phyloP scores from a whole-genome alignment of 2,797 vertebrate species.

The Cossypha dichroa region DNA sequence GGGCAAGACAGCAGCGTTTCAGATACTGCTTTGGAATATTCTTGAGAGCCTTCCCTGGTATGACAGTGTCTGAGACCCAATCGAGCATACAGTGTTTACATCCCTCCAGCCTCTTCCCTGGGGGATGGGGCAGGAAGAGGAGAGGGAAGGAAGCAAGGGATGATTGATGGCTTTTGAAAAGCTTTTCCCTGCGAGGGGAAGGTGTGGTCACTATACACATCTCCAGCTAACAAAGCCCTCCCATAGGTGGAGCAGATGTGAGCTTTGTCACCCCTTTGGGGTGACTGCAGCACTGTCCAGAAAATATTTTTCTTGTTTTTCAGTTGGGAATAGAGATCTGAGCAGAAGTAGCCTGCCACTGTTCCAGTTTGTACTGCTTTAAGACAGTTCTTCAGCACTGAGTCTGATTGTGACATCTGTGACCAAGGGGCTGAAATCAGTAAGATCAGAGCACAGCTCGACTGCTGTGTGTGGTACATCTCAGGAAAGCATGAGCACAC shows the following conservation, averaged over 20 bases:
- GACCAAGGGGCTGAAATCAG: not conserved
- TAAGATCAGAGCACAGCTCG: fast-evolving
- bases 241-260: not conserved
- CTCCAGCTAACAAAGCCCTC: conserved; percentile 17
- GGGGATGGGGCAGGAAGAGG: conserved; percentile 39
- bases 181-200: not conserved
- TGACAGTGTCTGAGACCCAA: not conserved
- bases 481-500: not conserved
- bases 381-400: not conserved
- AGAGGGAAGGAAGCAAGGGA: conserved; percentile 27
- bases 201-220: not conserved
- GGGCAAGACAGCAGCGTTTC: not conserved
- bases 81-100: not conserved
- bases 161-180: conserved; percentile 33
- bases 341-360: not conserved
- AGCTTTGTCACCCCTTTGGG: not conserved
- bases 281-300: not conserved
- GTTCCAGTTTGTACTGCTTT: not conserved
- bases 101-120: conserved; percentile 38
- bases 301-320: not conserved
- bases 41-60: not conserved
- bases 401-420: not conserved
- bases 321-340: not conserved
- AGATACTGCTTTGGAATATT: not conserved
- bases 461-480: not conserved